Evolutionary conservation across 2,113 vertebrate genomes (phyloP), one percentile per base, ranked within the genome.

Genomic region (Melanostigma gelatinosum): DNA sequence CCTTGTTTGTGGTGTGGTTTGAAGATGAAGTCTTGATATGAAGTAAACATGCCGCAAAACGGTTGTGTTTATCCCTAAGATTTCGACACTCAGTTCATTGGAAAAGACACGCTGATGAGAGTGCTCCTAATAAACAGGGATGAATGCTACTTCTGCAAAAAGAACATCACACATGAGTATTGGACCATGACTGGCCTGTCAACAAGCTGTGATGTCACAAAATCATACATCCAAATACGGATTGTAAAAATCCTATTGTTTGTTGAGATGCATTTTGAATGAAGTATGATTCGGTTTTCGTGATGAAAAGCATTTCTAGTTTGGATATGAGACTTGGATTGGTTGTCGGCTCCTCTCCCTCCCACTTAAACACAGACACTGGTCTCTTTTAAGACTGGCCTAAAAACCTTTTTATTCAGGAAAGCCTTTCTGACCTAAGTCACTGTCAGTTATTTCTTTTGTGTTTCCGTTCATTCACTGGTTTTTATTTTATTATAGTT

Each of bases 31-130:
- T 44, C 4, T 54, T 27, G 40, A 52, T 10, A 62, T 60, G 61
- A 86, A 71, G 77, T 75, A 80, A 87, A 84, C 63, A 87, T 20
- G 18, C 44, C 36, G 52, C 50, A 34, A 64, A 38, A 15, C 34
- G 15, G 72, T 79, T 75, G 52, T 79, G 75, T 85, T 83, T 77
- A 62, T 62, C 18, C 24, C 24, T 1, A 20, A 50, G 15, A 48
- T 63, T 38, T 46, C 2, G 0, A 9, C 4, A 24, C n/a, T 40
- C 1, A 22, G 36, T 69, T 5, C 27, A 52, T 10, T 55, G 11
- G 32, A 65, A 72, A 42, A 22, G 12, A 50, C 40, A 38, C 24
- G 29, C 61, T 61, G 34, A 57, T 1, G 13, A 15, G 75, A 55
- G 7, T 44, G n/a, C 4, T 70, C 15, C 11, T 4, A 34, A n/a